Conservation (phyloP, 2,888 invertebrate genomes). For the Leptopilina syphax region DNA sequence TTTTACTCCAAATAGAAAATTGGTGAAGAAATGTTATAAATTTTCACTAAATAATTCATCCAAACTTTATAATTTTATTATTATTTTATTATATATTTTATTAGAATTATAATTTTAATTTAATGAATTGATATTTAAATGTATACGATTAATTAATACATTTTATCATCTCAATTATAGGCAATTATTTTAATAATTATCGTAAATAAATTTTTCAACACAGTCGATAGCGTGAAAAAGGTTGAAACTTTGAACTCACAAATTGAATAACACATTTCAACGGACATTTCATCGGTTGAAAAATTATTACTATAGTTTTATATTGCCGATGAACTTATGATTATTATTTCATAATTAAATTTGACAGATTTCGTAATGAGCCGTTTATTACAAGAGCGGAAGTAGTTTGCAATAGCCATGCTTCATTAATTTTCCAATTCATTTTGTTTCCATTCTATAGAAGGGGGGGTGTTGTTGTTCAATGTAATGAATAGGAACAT, state of each 20-base stretch:
- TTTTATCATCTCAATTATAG: not conserved
- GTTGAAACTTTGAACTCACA: no score
- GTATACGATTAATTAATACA: not conserved
- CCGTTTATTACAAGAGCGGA: constrained; percentile 15
- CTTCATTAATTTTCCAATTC: not conserved
- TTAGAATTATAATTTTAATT: no score
- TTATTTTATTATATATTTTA: no score
- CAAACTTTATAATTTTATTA: no score
- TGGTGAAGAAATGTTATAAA: no score
- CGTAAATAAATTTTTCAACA: not conserved
- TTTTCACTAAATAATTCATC: no score
- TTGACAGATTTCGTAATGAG: constrained; percentile 7
- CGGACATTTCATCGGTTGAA: not conserved
- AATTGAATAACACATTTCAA: not conserved
- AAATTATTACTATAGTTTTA: not conserved
- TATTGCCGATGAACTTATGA: not conserved
- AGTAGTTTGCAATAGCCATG: constrained; percentile 4
- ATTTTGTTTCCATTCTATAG: not conserved
- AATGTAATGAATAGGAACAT: constrained; percentile 12
- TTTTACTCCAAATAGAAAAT: no score
- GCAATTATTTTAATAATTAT: not conserved
- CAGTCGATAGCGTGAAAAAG: not conserved
- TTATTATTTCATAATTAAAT: constrained; percentile 17
- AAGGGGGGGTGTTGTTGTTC: not conserved
- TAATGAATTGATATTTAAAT: no score